Evolutionary conservation across 2,888 invertebrate genomes (phyloP), one percentile per base, ranked within the genome.

Genomic region (Catocala sponsa): DNA sequence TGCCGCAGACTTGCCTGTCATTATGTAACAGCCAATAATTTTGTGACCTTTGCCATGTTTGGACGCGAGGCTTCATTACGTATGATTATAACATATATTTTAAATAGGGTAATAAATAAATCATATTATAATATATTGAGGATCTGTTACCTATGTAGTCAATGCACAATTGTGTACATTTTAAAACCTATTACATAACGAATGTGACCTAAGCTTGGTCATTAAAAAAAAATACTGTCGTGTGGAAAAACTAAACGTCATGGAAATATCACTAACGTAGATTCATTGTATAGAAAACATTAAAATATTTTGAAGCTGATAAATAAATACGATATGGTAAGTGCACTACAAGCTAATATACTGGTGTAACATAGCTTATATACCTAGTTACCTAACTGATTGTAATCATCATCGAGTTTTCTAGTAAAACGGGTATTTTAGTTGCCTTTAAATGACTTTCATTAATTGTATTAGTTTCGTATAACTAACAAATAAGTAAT

Each of bases 1-100:
- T 55, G 41, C 47, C 47, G 55, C n/a, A 32, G 38, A 48, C 47
- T 41, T 54, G 38, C 13, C 44, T 55, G 25, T 38, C 38, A 46
- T 25, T 13, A 54, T 33, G 44, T 55, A 32, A n/a, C 50, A 50
- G 33, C 25, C 10, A 48, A 33, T 48, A 48, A 32, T 48, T 32
- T 32, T 33, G n/a, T 48, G 48, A 48, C 32, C 33, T 33, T n/a
- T 33, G 9, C 7, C 9, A 38, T 47, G 10, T 47, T 5, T 9
- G 2, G 47, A 47, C 15, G 12, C 5, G 6, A 25, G 25, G 25
- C 35, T 38, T 38, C 9, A 9, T 38, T 38, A 38, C 35, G 35
- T 38, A 9, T 38, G 6, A 38, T 38, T 38, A 38, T 38, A 38
- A 25, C 25, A 25, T 25, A 25, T 2, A 2, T 25, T 2, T 25